Evolutionary conservation across 2,113 vertebrate species (phyloP).

Genomic region (Grammomys dolichurus): DNA sequence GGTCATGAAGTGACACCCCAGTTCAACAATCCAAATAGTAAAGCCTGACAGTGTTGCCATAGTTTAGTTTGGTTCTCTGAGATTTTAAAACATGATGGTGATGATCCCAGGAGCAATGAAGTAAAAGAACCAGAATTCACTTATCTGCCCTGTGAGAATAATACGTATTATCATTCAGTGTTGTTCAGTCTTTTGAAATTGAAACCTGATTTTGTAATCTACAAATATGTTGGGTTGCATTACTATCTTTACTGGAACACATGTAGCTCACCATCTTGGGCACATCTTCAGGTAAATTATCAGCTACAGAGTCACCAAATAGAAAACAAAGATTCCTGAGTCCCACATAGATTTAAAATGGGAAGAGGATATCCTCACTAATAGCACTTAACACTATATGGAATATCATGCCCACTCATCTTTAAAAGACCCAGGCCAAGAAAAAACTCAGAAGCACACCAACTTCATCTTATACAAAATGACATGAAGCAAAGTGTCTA

Average conservation of each 20-base stretch:
- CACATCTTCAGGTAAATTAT: no score
- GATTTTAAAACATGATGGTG: not conserved
- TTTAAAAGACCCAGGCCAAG: not conserved
- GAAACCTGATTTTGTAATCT: not conserved
- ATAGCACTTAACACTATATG: not conserved
- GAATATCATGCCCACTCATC: not conserved
- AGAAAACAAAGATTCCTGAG: not conserved
- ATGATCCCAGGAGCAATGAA: not conserved
- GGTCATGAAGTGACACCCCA: not conserved
- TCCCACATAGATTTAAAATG: not conserved
- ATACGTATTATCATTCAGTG: not conserved
- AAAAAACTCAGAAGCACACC: not conserved
- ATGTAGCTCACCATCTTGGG: not conserved
- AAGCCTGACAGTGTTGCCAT: not conserved
- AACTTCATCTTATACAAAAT: not conserved
- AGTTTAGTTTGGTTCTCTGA: not conserved
- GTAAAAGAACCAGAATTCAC: not conserved
- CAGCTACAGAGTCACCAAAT: not conserved
- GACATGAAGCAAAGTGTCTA: not conserved
- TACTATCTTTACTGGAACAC: not conserved
- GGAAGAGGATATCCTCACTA: not conserved
- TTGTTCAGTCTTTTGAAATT: not conserved
- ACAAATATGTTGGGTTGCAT: not conserved
- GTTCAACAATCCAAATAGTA: not conserved
- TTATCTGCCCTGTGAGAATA: not conserved